Evolutionary conservation across 1,140 invertebrate species (phyloP), one percentile per base, ranked within the genome.

Genomic region (Heliothis subflexa): DNA sequence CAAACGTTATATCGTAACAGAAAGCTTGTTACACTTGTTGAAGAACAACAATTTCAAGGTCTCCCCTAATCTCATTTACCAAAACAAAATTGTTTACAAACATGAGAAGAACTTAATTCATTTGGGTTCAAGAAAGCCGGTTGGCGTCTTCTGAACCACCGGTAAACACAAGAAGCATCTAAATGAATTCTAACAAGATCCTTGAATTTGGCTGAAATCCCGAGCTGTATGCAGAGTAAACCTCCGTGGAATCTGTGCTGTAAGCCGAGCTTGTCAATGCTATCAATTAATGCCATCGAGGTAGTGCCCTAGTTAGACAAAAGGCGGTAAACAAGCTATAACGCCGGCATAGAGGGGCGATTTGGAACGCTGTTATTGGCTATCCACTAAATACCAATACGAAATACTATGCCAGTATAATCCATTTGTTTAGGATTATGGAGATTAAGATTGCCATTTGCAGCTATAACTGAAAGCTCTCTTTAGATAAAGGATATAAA

Each of bases 231-330:
- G 16, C 61, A 76, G 49, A 70, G 45, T 75, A 71, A 80, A 66
- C 52, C 64, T 73, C 33, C 47, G 59, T 77, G 64, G 74, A 79
- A 77, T 73, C 78, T 82, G 64, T 57, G 55, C 78, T 71, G 79
- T 81, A 82, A 83, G 78, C 83, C 76, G 78, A 81, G 81, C 77
- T 87, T 87, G 88, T 89, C 86, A 89, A 86, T 86, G 85, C 84
- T 89, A 91, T 91, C 88, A 89, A 89, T 89, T 89, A 90, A 86
- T 88, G 85, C 82, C 85, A 86, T 89, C 88, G 83, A 81, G 82
- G 84, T 59, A 72, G 52, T 87, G 89, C 85, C 86, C 87, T 86
- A 90, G 83, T 87, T 88, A 86, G 82, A 88, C 85, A 81, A 89
- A 90, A 87, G 83, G 80, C 86, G 74, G 78, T 73, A 83, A 81